Base-by-base conservation (phyloP, 1,140 invertebrate genomes). In the Nilaparvata lugens region DNA sequence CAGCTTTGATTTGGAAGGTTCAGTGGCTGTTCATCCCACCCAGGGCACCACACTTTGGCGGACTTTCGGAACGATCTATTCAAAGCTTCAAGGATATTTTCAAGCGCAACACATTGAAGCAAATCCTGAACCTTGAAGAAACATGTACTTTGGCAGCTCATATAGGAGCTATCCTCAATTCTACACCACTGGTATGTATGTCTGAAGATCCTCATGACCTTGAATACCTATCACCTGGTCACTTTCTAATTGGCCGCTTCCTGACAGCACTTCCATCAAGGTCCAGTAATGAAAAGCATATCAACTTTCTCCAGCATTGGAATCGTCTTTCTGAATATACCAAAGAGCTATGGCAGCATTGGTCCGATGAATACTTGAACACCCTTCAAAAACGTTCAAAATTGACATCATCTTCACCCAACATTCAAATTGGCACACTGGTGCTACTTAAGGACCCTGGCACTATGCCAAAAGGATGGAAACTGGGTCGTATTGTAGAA, bases 381-480 rank as follows among this genome's bases (percentile, higher is more conserved):
- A 60, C 51, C 2, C 60, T 74, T 9, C 68, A 73, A 65, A 51
- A 35, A 13, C 42, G 67, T n/a, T 9, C 28, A 9, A 71, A 70
- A 55, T 70, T 70, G 68, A 51, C 16, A 7, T 28, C 28, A 2
- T 21, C 48, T 6, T 19, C 60, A 62, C 21, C 35, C 7, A 64
- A 68, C 38, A n/a, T 68, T 14, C 61, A 68, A 52, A 45, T 66
- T 14, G 65, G 66, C 25, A 51, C 63, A 6, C 21, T 75, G 6
- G 74, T 75, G 14, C 18, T 75, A 0, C n/a, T 75, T 1, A 71
- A 71, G 40, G 68, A 73, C 13, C 66, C 70, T 13, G 65, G 67
- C 43, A 42, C 64, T 14, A 68, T 72, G n/a, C 69, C 71, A n/a
- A 23, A 53, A 2, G 63, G 67, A 42, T 74, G 73, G 72, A 25